These are phyloP conservation scores for Heliconius eleuchia DNA, from an alignment of 1,140 invertebrate genomes.

Conservation along the genomic window DNA sequence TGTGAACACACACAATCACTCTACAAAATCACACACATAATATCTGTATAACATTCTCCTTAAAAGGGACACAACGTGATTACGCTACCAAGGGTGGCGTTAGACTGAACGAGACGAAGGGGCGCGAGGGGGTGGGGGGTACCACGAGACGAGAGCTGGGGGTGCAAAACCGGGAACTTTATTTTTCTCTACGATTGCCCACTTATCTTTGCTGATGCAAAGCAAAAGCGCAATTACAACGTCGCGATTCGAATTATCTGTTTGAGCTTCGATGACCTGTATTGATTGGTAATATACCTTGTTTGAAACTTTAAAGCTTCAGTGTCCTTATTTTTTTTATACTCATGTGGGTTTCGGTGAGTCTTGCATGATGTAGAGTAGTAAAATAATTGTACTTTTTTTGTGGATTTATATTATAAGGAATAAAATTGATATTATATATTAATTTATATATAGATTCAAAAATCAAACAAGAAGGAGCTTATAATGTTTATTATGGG, in stretches of 20 bases:
- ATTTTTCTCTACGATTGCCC: conserved; percentile 67
- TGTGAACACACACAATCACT: conserved; percentile 44
- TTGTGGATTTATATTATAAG: no score
- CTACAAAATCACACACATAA: conserved; percentile 32
- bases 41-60: conserved; percentile 41
- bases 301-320: not conserved
- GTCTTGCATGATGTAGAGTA: no score
- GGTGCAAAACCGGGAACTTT: conserved; percentile 47
- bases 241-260: conserved; percentile 39
- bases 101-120: conserved; percentile 51
- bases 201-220: conserved; percentile 67
- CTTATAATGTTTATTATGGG: no score
- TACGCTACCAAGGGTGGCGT: conserved; percentile 42
- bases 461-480: no score
- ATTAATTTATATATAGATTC: no score
- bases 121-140: conserved; percentile 43
- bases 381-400: no score
- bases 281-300: conserved; percentile 16
- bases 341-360: not conserved
- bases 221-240: conserved; percentile 64
- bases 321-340: not conserved
- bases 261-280: conserved; percentile 19
- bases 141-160: conserved; percentile 54
- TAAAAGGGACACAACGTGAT: conserved; percentile 36
- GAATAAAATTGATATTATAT: no score